Conservation (phyloP, 2,797 vertebrate genomes). For the Cyprinodon diabolis region DNA sequence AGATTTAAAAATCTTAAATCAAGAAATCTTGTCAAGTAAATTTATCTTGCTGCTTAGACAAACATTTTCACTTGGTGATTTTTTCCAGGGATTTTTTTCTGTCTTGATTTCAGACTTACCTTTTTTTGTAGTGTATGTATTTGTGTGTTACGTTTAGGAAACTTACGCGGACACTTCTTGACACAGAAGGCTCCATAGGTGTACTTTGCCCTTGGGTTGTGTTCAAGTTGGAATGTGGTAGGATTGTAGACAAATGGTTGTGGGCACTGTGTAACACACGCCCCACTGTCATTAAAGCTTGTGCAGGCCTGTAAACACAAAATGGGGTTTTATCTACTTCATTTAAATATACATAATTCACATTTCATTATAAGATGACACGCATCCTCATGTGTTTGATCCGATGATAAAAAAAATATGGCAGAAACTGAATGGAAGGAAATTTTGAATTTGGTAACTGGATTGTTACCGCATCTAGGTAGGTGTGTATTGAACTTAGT, state of each 20-base stretch:
- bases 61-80: too few species aligned
- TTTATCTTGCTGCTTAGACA: too few species aligned
- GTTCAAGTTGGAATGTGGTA: conserved; percentile 94
- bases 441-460: not conserved
- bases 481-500: not conserved
- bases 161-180: conserved; percentile 97
- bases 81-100: not conserved
- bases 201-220: conserved; percentile 95
- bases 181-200: conserved; percentile 98
- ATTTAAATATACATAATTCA: not conserved
- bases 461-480: not conserved
- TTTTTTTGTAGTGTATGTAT: not conserved
- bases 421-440: too few species aligned
- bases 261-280: conserved; percentile 96
- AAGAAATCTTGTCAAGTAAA: too few species aligned
- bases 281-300: conserved; percentile 98
- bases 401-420: not conserved
- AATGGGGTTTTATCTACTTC: not conserved
- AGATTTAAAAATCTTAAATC: too few species aligned
- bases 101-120: not conserved
- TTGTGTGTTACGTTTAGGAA: conserved; percentile 5
- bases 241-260: conserved; percentile 97
- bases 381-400: not conserved
- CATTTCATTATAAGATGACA: not conserved
- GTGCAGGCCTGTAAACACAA: conserved; percentile 77